A percentile compares a stretch with the other conserved stretches of the same genome.
Conservation (phyloP, 2,797 vertebrate genomes). For the Pachyuromys duprasi region DNA sequence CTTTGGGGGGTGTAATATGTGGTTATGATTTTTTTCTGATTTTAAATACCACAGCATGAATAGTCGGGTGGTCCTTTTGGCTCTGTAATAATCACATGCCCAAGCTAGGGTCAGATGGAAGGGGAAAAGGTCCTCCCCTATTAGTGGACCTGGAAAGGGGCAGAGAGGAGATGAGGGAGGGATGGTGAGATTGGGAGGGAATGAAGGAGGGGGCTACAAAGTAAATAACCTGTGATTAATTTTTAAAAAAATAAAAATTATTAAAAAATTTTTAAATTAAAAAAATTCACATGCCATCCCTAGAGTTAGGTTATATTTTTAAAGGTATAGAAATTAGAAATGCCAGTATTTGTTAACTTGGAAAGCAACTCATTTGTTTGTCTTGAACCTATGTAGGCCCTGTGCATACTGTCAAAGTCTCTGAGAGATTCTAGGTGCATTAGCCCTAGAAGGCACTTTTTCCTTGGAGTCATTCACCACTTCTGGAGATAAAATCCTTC, state of each 20-base stretch:
- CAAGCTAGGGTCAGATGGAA: too few species aligned
- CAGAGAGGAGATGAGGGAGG: too few species aligned
- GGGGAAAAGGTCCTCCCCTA: too few species aligned
- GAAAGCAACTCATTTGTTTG: not conserved
- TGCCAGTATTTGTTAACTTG: not conserved
- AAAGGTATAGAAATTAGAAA: constrained; percentile 62
- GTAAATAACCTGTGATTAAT: too few species aligned
- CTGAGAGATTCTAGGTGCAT: too few species aligned
- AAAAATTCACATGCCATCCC: constrained; percentile 46
- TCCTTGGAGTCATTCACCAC: not conserved
- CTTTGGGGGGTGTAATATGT: constrained; percentile 40
- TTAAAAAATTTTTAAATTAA: too few species aligned
- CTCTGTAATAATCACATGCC: constrained; percentile 61
- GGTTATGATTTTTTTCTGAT: not conserved
- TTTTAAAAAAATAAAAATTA: too few species aligned
- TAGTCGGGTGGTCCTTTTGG: not conserved
- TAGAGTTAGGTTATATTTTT: constrained; percentile 65
- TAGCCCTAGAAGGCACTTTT: too few species aligned
- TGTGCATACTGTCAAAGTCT: not conserved
- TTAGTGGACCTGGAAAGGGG: too few species aligned
- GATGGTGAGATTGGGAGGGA: too few species aligned
- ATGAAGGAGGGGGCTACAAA: too few species aligned
- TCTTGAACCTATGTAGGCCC: not conserved
- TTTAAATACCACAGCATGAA: constrained; percentile 21
- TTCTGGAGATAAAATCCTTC: not conserved